Percentiles rank a stretch among this genome's conserved stretches.
These are phyloP conservation scores for Ceratina australensis DNA, from an alignment of 1,140 invertebrate genomes.

Conservation along the genomic window DNA sequence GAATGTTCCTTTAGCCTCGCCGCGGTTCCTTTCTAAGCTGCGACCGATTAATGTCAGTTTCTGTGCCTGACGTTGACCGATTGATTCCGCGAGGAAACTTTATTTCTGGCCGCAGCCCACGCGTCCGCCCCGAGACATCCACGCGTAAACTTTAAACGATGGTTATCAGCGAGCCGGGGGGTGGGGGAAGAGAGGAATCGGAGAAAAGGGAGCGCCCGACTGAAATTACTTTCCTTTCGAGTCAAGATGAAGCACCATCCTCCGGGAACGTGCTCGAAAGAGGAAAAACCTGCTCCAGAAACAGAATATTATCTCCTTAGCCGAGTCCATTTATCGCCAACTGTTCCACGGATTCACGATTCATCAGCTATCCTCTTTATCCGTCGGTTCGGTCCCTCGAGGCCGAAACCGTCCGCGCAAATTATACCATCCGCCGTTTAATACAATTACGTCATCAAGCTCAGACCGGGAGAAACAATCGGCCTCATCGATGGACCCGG, in stretches of 20 bases:
- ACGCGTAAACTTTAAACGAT: slow-evolving; percentile 36
- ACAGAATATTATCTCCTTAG: not conserved
- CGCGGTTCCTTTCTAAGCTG: slow-evolving; percentile 37
- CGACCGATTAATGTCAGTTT: slow-evolving; percentile 51
- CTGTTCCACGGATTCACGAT: not conserved
- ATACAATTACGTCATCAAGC: slow-evolving; percentile 19
- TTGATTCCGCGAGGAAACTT: slow-evolving; percentile 38
- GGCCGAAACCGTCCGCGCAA: not conserved
- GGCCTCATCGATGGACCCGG: not conserved
- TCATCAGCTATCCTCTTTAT: not conserved
- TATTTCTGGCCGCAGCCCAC: slow-evolving; percentile 15
- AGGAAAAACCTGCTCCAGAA: not conserved
- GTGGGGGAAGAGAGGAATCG: not conserved
- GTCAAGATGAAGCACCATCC: not conserved
- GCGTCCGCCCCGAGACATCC: not conserved
- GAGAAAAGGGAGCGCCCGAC: too few relatives aligned
- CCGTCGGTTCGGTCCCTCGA: not conserved
- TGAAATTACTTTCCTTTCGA: slow-evolving; percentile 5
- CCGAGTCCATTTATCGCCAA: not conserved
- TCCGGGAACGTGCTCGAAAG: not conserved
- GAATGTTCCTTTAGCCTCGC: slow-evolving; percentile 44
- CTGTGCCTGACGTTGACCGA: slow-evolving; percentile 49
- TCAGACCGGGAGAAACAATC: slow-evolving; percentile 13
- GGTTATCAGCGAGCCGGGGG: not conserved
- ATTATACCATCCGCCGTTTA: slow-evolving; percentile 4